Conservation (phyloP, 2,113 vertebrate genomes). For the Pseudolaguvia tuberculata region DNA sequence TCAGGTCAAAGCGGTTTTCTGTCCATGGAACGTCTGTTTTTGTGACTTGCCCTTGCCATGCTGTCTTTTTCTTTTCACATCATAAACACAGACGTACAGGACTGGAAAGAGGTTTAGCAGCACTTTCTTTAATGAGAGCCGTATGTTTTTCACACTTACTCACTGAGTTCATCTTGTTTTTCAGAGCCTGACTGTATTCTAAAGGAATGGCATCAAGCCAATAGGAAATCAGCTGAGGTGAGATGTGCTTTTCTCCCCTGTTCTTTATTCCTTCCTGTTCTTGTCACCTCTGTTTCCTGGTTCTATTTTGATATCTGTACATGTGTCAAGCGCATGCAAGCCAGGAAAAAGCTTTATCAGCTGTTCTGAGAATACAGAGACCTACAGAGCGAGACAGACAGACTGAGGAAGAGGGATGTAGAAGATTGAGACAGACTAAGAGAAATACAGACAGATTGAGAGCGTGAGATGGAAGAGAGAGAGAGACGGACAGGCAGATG, state of each 20-base stretch:
- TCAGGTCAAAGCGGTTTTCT: too few species aligned
- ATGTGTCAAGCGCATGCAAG: neutral
- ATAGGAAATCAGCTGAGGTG: constrained; percentile 28
- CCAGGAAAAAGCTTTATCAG: neutral
- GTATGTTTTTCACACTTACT: neutral
- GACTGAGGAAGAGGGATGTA: too few species aligned
- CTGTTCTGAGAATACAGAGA: neutral
- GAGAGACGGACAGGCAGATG: too few species aligned
- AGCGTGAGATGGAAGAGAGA: too few species aligned
- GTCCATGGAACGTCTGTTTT: neutral
- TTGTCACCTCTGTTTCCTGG: constrained; percentile 1
- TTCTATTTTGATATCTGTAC: neutral
- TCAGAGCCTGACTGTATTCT: constrained; percentile 20
- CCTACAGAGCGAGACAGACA: too few species aligned
- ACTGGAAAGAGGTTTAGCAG: too few species aligned
- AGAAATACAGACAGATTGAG: too few species aligned
- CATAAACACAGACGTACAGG: too few species aligned
- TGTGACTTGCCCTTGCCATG: neutral
- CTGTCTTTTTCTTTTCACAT: neutral
- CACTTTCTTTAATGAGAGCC: neutral
- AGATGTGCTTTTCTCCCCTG: neutral
- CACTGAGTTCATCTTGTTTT: constrained; percentile 3
- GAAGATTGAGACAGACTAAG: too few species aligned
- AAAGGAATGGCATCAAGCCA: constrained; percentile 28
- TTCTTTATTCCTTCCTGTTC: neutral